Percentiles rank a stretch among this genome's conserved stretches.
Conservation (phyloP, 1,140 invertebrate genomes). For the Dysdera silvatica region DNA sequence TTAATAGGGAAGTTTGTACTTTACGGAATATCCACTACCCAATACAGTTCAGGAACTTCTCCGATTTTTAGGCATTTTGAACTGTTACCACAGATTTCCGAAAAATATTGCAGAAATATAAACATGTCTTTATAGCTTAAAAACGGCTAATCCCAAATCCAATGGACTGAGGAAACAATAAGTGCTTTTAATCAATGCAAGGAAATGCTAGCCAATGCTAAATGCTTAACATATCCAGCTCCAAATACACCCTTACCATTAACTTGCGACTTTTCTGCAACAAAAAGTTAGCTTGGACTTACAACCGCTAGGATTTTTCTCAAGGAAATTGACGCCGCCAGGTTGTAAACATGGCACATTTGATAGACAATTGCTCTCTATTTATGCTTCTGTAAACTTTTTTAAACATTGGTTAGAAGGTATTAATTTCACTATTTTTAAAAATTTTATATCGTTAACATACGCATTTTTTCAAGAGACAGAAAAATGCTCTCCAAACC, state of each 20-base stretch:
- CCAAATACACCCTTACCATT: conserved; percentile 6
- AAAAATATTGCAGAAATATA: conserved; percentile 31
- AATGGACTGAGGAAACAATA: background rate
- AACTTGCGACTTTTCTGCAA: conserved; percentile 20
- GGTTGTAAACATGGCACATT: conserved; percentile 29
- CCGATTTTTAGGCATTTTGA: conserved; percentile 40
- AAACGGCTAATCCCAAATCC: background rate
- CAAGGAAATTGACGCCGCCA: conserved; percentile 14
- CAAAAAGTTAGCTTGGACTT: conserved; percentile 1
- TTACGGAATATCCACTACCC: conserved; percentile 38
- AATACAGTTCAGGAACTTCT: conserved; percentile 37
- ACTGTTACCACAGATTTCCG: conserved; percentile 43
- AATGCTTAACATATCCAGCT: conserved; percentile 32
- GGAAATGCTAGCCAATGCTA: background rate
- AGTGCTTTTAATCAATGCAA: background rate
- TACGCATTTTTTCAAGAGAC: conserved; percentile 27
- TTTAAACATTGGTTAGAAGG: conserved; percentile 39
- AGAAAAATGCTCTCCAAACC: background rate
- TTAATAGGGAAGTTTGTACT: conserved; percentile 40
- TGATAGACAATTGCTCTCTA: conserved; percentile 36
- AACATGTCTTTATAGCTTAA: conserved; percentile 14
- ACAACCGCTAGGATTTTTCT: conserved; percentile 28
- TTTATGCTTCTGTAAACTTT: conserved; percentile 33
- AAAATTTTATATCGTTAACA: conserved; percentile 38
- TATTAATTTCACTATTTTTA: conserved; percentile 35